Evolutionary conservation across 2,113 vertebrate genomes (phyloP).

Genomic region (Aptenodytes patagonicus): DNA sequence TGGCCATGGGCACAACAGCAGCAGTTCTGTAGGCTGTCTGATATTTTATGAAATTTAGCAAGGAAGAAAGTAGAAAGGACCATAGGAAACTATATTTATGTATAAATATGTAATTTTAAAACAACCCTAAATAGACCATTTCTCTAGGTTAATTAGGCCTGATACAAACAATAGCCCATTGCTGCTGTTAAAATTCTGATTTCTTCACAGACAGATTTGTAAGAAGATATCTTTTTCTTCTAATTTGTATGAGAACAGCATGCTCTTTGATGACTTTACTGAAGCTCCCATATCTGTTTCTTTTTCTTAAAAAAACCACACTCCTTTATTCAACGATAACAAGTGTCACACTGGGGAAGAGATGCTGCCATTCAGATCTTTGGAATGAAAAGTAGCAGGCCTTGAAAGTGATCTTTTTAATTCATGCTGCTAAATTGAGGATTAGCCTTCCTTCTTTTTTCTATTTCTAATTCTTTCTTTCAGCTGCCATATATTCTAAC

Average conservation of each 20-base stretch:
- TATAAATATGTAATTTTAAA: background rate
- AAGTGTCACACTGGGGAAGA: background rate
- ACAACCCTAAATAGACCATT: background rate
- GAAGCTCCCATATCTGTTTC: background rate
- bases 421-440: constrained; percentile 25
- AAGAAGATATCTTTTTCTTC: background rate
- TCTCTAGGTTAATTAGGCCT: background rate
- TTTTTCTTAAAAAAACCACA: background rate
- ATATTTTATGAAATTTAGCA: background rate
- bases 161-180: background rate
- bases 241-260: background rate
- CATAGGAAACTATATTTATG: background rate
- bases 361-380: background rate
- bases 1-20: background rate
- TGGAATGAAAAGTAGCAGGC: background rate
- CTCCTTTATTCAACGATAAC: background rate
- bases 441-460: background rate
- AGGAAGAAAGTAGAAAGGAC: background rate
- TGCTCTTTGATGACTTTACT: background rate
- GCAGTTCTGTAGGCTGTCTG: background rate
- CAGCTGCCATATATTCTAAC: background rate
- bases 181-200: background rate
- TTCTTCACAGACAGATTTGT: background rate
- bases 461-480: background rate
- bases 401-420: constrained; percentile 12